Evolutionary conservation across 2,888 invertebrate genomes (phyloP), one percentile per base, ranked within the genome.

Genomic region (Acleris holmiana): DNA sequence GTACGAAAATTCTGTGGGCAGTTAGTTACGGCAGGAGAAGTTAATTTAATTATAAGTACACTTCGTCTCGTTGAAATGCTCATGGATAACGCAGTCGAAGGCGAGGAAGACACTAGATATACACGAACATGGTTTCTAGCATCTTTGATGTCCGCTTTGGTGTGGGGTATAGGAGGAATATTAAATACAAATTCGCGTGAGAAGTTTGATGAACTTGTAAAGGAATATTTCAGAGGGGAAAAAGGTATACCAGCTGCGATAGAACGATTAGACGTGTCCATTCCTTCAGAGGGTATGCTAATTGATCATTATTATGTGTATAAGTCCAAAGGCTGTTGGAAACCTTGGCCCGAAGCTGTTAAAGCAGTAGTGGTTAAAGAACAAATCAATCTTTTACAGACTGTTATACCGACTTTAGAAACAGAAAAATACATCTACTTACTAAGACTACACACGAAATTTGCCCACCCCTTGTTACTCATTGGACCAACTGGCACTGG

Each of bases 401-500:
- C 96, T 58, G 93, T 98, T 48, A 95, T 99, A 48, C 97, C 98
- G 10, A 99, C 98, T 0, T 93, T 96, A 56, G 98, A 98, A 80
- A 97, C 97, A 0, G 95, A 95, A 51, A 95, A 97, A 75, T 97
- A 98, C 83, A 94, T 95, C 67, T 94, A 93, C 79, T 89, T 99
- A 61, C 89, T 98, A 50, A 93, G 95, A 63, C 86, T 95, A 73
- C 97, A 97, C 76, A 94, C 98, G n/a, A 93, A 94, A 59, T 94
- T 95, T 82, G 93, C 93, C 46, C 88, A 93, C 63, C 95, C 96
- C 4, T 82, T 96, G 66, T 86, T 98, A 53, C 85, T 98, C 23
- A 95, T 96, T 51, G 98, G 98, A 0, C 96, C 96, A 0, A 97
- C 97, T 1, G 96, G 97, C 23, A 97, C 97, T 0, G 98, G 98